Percentiles rank a stretch among this genome's conserved stretches.
Conservation (phyloP, 2,888 invertebrate species). For the Synanthedon vespiformis region DNA sequence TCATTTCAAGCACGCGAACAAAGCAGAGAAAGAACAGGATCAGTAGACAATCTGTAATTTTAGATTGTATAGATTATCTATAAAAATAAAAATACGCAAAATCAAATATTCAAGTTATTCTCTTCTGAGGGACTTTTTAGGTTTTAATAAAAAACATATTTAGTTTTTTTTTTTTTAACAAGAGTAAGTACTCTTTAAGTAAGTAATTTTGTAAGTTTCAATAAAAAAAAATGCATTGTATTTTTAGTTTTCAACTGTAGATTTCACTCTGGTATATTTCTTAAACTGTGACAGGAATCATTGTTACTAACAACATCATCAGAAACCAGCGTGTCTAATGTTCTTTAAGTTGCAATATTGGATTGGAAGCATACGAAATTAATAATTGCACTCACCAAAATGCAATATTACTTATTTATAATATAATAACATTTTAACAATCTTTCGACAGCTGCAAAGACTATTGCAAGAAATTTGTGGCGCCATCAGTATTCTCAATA, state of each 20-base stretch:
- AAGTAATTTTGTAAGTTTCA: too few relatives aligned
- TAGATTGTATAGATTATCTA: background rate
- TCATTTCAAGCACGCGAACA: conserved; percentile 42
- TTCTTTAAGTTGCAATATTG: conserved; percentile 49
- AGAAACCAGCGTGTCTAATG: conserved; percentile 55
- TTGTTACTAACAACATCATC: conserved; percentile 55
- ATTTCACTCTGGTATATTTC: background rate
- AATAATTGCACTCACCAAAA: conserved; percentile 48
- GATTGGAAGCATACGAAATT: conserved; percentile 60
- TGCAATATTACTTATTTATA: conserved; percentile 5
- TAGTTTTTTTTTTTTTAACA: too few relatives aligned
- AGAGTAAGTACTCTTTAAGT: too few relatives aligned
- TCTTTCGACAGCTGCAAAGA: conserved; percentile 32
- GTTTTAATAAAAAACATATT: too few relatives aligned
- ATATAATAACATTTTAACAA: conserved; percentile 20
- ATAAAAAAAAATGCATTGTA: too few relatives aligned
- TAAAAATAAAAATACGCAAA: background rate
- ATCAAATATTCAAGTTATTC: too few relatives aligned
- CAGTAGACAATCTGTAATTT: background rate
- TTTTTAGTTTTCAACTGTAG: background rate
- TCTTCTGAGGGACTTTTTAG: too few relatives aligned
- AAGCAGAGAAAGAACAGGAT: conserved; percentile 15
- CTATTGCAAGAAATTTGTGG: background rate
- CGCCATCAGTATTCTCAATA: background rate
- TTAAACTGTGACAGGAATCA: background rate